Evolutionary conservation across 1,140 invertebrate species (phyloP), one percentile per base, ranked within the genome.

Genomic region (Muscidifurax raptorellus): DNA sequence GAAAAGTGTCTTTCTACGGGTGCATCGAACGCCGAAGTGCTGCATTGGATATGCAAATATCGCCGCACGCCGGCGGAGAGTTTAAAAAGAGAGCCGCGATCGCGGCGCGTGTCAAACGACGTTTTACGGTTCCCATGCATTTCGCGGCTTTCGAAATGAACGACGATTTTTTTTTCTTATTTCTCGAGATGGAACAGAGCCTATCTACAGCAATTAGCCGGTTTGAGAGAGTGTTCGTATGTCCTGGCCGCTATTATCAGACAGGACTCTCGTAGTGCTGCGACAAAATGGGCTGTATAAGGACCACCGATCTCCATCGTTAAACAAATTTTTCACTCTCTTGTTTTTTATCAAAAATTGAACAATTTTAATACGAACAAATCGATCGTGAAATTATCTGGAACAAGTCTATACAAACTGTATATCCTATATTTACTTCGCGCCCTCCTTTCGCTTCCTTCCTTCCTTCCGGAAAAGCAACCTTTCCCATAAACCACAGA

Each of bases 171-270:
- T 79, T 28, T 78, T 66, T 82, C 18, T 74, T 78, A 79, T 64
- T 74, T 78, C 80, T 80, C 64, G 18, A 36, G 66, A 40, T 64
- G 77, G n/a, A 25, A 59, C 77, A 85, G 64, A 59, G 74, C 79
- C 81, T 92, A 91, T 91, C 90, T 87, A 85, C 85, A 78, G 90
- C 91, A 91, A 92, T 92, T 92, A 92, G 91, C 88, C 87, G 89
- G 88, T 66, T 27, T 91, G 89, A 91, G 91, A 91, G 91, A 91
- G 91, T 91, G 87, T 92, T 91, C 89, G 88, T 90, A 89, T 90
- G 89, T 92, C 89, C 86, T 84, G 79, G n/a, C 74, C 87, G 81
- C 83, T 84, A 86, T 87, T 91, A 92, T 92, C 89, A 84, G 36
- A 30, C 75, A 27, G 28, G 28, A 30, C 84, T 80, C 27, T 71